Evolutionary conservation across 1,140 invertebrate species (phyloP), one percentile per base, ranked within the genome.

Genomic region (Zaprionus nigranus): DNA sequence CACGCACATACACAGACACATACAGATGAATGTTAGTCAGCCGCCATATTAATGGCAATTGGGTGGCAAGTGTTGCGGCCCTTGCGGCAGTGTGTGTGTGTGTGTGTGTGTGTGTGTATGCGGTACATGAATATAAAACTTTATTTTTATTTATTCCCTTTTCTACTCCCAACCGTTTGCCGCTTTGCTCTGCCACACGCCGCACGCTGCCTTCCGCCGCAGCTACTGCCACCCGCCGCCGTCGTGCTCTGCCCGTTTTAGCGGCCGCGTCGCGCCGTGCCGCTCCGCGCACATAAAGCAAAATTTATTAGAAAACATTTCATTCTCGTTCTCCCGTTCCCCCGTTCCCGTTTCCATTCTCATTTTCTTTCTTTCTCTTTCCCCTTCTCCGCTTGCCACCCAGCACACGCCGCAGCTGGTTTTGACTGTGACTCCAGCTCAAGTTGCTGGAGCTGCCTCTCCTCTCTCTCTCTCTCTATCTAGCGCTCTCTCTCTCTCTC

Each of bases 221-320:
- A 13, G 13, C 58, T 46, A 24, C 26, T 13, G 57, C 58, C 59
- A 38, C 24, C 57, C 28, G 17, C 36, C 30, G 36, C 36, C 62
- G 22, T 13, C 67, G 9, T 28, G 43, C 57, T 43, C 34, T 36
- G 57, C 43, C 49, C 49, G 53, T 67, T 61, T 59, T n/a, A 67
- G 57, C 24, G 53, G 34, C 28, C 40, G 43, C 28, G 24, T 26
- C 54, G 46, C 24, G 58, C 51, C 58, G 51, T 67, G 71, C 79
- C 81, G 68, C 85, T 34, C 81, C 78, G 85, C 85, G 85, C 85
- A 88, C 85, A 88, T 88, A 88, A 88, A 88, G 85, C 85, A 88
- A 88, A 88, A 88, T 88, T 88, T 88, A 88, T 88, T 88, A 88
- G 85, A 88, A 88, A 88, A 90, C 85, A 88, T 88, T 88, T 88